These are phyloP conservation scores for Drosophila lowei DNA, from an alignment of 1,140 invertebrate species.

Conservation along the genomic window DNA sequence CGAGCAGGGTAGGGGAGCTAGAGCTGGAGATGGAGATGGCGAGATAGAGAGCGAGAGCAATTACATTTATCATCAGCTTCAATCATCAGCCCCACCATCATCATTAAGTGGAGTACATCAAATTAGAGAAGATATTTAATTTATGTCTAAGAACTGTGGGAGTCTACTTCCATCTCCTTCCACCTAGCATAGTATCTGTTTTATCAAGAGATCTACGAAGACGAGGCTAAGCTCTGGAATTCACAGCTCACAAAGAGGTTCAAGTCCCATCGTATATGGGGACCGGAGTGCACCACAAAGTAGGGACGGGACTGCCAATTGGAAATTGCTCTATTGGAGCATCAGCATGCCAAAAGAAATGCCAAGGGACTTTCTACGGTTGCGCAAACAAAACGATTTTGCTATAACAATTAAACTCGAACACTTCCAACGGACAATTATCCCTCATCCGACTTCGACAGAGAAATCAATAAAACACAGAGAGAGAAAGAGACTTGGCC, in stretches of 20 bases:
- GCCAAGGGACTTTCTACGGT: background rate
- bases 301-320: background rate
- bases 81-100: slow-evolving; percentile 49
- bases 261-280: slow-evolving; percentile 40
- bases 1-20: no score
- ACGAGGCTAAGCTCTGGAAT: slow-evolving; percentile 31
- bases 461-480: slow-evolving; percentile 35
- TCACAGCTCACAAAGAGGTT: slow-evolving; percentile 46
- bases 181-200: background rate
- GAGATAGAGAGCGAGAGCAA: slow-evolving; percentile 50
- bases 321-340: no score
- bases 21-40: slow-evolving; percentile 13
- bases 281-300: slow-evolving; percentile 26
- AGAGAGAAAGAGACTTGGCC: slow-evolving; percentile 39
- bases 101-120: slow-evolving; percentile 47
- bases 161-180: slow-evolving; percentile 25
- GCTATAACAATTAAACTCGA: slow-evolving; percentile 29
- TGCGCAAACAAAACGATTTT: slow-evolving; percentile 12
- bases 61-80: slow-evolving; percentile 69
- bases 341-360: no score
- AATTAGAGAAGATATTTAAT: slow-evolving; percentile 72
- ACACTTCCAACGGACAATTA: slow-evolving; percentile 27
- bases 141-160: slow-evolving; percentile 77
- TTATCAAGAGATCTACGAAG: no score
- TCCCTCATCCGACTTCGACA: slow-evolving; percentile 13